Base-by-base conservation (phyloP, 2,888 invertebrate species). In the Drosophila rellima region DNA sequence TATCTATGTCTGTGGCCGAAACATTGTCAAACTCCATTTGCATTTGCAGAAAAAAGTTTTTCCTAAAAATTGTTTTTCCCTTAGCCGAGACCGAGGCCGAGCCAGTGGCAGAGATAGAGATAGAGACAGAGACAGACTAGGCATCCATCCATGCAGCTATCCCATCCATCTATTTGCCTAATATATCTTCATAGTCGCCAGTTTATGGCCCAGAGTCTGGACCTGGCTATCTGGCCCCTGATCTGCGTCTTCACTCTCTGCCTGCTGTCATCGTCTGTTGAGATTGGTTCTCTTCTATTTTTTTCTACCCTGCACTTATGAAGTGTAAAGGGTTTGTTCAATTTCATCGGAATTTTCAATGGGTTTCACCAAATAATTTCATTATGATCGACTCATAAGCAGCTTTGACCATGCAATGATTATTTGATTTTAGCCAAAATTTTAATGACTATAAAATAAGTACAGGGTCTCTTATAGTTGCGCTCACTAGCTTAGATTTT, bases 111-210 rank as follows among this genome's bases (percentile, higher is more conserved):
- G 13, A 17, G 23, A 3, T 6, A 26, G 26, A 26, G 20, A 20
- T 3, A 10, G 52, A 31, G 31, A 23, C 17, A 56, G 7, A 17
- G 26, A 33, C 62, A 35, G 62, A 42, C 40, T 5, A 29, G 23
- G 26, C 77, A 70, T 70, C 67, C 61, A 61, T 59, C 69, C 56
- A 66, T 56, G 56, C 63, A 60, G 78, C 72, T 63, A 76, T 67
- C 11, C 78, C 75, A 89, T 88, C 75, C 90, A 82, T 85, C 88
- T 78, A 87, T 87, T 89, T 87, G 88, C 86, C 88, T 87, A 89
- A 87, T 88, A 89, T 87, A 87, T 87, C 90, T 86, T 87, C 88
- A 89, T 85, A 80, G 86, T 82, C 90, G 75, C 88, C 88, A 79
- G 77, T 79, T 84, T 88, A 83, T 61, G 73, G 87, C 88, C 80